phyloP scores from a whole-genome alignment of 2,797 vertebrate genomes.

The Neosilurus mollespiculum region DNA sequence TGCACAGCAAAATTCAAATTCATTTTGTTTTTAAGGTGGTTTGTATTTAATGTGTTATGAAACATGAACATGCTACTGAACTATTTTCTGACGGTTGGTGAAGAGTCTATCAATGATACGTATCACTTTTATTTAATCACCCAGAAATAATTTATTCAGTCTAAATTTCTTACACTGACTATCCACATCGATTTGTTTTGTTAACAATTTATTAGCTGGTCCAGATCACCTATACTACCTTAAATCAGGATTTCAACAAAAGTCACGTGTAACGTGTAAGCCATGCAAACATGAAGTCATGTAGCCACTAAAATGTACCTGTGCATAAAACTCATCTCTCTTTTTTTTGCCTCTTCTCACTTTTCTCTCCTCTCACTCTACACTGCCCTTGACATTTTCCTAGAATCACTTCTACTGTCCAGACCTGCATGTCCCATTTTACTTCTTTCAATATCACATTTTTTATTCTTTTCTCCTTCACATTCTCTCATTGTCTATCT shows the following conservation, averaged over 20 bases:
- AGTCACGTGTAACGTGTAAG: background rate
- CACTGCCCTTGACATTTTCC: conserved; percentile 35
- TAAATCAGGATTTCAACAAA: background rate
- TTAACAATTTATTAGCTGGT: background rate
- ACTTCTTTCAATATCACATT: background rate
- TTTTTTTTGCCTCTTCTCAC: conserved; percentile 2
- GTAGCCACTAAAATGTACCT: conserved; percentile 1
- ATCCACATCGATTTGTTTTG: background rate
- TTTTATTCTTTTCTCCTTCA: background rate
- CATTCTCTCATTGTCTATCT: background rate
- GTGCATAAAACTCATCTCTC: background rate
- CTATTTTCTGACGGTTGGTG: too few species aligned
- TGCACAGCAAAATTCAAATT: too few species aligned
- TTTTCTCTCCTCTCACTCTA: background rate
- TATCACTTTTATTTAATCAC: too few species aligned
- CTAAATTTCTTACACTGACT: background rate
- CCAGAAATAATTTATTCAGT: background rate
- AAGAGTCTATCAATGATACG: too few species aligned
- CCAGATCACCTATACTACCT: background rate
- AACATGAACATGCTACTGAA: too few species aligned
- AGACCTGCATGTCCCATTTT: background rate
- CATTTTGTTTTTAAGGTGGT: too few species aligned
- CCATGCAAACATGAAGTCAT: background rate
- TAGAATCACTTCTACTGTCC: background rate
- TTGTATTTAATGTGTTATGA: too few species aligned